phyloP scores from a whole-genome alignment of 2,797 vertebrate genomes.

The Todus mexicanus region DNA sequence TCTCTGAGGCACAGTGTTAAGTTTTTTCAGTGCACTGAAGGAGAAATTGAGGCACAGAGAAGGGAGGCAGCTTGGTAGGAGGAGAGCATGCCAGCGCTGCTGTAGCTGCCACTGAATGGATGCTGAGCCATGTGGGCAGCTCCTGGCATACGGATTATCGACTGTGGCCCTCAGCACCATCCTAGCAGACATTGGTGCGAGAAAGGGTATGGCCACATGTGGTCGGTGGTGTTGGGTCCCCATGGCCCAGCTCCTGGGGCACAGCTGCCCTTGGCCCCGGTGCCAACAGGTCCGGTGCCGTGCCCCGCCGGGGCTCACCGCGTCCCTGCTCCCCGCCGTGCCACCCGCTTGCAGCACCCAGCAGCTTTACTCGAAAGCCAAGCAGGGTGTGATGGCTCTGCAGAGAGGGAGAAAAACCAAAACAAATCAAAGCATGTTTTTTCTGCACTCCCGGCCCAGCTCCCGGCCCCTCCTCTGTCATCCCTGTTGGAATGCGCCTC shows the following conservation, averaged over 20 bases:
- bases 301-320: accelerated
- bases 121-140: background rate
- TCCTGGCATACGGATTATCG: background rate
- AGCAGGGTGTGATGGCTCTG: background rate
- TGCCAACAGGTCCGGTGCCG: background rate
- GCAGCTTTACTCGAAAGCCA: constrained; percentile 25
- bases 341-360: background rate
- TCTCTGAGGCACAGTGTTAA: background rate
- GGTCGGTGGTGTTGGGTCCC: accelerated
- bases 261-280: background rate
- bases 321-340: accelerated
- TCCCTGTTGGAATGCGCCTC: constrained; percentile 11
- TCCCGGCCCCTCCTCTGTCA: constrained; percentile 13
- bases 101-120: accelerated
- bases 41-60: background rate
- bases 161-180: accelerated
- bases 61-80: background rate
- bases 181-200: background rate
- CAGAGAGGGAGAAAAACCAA: background rate
- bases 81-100: background rate
- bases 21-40: background rate
- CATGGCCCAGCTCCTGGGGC: accelerated
- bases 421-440: background rate
- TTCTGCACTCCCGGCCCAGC: background rate
- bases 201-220: accelerated